Percentiles rank a stretch among this genome's conserved stretches.
Evolutionary conservation across 2,888 invertebrate genomes (phyloP).

Genomic region (Scaeva pyrastri): DNA sequence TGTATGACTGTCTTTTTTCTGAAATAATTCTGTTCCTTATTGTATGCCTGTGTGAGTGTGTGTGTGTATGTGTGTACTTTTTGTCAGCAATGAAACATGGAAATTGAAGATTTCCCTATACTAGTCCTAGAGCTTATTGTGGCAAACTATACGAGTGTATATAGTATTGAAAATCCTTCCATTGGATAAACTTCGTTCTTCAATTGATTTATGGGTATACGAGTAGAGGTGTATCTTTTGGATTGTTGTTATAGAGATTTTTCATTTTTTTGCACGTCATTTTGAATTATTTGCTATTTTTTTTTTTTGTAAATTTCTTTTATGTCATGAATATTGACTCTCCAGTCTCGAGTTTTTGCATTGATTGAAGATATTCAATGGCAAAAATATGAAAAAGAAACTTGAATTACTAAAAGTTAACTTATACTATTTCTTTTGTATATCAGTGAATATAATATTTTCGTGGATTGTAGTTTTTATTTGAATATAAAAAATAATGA

Average conservation of each 20-base stretch:
- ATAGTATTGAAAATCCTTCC: neutral
- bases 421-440: no score
- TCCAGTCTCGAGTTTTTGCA: neutral
- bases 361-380: neutral
- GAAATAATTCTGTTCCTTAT: conserved; percentile 5
- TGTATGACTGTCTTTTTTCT: neutral
- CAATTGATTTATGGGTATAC: neutral
- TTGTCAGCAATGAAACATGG: conserved; percentile 3
- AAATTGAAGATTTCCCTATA: conserved; percentile 4
- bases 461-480: no score
- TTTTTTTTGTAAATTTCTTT: neutral
- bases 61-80: neutral
- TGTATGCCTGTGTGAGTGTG: neutral
- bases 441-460: no score
- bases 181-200: neutral
- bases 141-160: neutral
- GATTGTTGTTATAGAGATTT: neutral
- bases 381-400: neutral
- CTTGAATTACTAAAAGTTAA: no score
- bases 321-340: neutral
- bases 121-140: conserved; percentile 8
- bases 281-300: neutral
- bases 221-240: neutral
- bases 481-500: no score
- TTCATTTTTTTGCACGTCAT: neutral